A percentile compares a stretch with the other conserved stretches of the same genome.
phyloP scores from a whole-genome alignment of 1,140 invertebrate species.

The Bombus confusus region DNA sequence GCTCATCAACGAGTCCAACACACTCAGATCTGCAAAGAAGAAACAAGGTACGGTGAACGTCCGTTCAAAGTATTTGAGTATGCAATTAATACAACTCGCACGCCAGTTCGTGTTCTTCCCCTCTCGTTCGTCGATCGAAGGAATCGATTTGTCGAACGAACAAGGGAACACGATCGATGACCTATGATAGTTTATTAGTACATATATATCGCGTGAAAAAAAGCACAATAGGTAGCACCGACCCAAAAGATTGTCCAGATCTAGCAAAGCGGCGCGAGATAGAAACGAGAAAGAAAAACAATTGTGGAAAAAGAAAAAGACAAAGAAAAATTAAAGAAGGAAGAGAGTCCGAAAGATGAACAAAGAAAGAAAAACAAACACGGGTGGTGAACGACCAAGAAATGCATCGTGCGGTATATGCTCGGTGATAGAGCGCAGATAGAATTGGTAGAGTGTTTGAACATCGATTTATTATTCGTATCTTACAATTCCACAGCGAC shows the following conservation, averaged over 20 bases:
- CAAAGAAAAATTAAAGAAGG: not conserved
- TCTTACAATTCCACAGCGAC: slow-evolving; percentile 65
- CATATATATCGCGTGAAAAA: not conserved
- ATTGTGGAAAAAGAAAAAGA: not conserved
- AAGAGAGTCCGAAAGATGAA: not conserved
- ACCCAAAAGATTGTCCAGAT: not conserved
- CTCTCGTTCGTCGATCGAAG: not conserved
- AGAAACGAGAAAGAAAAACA: not conserved
- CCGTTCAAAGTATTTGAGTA: not conserved
- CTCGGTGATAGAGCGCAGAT: slow-evolving; percentile 27
- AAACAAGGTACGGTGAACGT: slow-evolving; percentile 35
- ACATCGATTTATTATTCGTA: slow-evolving; percentile 70
- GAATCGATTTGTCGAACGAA: not conserved
- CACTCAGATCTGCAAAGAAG: slow-evolving; percentile 62
- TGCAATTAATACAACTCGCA: not conserved
- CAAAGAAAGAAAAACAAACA: not conserved
- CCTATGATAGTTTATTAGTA: too few relatives aligned
- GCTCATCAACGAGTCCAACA: slow-evolving; percentile 59
- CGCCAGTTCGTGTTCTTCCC: not conserved
- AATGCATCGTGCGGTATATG: too few relatives aligned
- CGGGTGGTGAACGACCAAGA: not conserved
- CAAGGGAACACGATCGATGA: not conserved
- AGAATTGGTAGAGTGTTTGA: slow-evolving; percentile 48
- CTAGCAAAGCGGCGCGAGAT: not conserved
- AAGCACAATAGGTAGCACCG: not conserved